Conservation (phyloP, 2,888 invertebrate genomes). For the Sarcophaga variegata region DNA sequence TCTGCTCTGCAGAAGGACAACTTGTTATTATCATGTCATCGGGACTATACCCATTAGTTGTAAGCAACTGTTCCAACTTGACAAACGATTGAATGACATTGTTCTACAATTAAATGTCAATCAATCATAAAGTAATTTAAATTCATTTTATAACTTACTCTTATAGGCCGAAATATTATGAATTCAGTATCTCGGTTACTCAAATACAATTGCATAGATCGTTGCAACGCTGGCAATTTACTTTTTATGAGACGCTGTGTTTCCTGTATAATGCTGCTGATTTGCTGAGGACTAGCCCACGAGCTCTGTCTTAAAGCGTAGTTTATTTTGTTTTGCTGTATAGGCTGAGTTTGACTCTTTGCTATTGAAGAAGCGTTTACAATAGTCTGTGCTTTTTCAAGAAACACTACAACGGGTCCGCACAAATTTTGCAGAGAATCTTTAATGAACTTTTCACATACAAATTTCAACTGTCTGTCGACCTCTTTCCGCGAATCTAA, state of each 20-base stretch:
- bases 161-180: slow-evolving; percentile 96
- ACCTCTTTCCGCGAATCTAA: slow-evolving; percentile 98
- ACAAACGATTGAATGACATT: slow-evolving; percentile 94
- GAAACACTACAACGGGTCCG: slow-evolving; percentile 88
- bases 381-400: slow-evolving; percentile 86
- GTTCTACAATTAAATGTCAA: slow-evolving; percentile 83
- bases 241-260: slow-evolving; percentile 90
- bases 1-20: slow-evolving; percentile 96
- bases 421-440: slow-evolving; percentile 89
- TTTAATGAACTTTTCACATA: slow-evolving; percentile 94
- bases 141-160: slow-evolving; percentile 83
- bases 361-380: slow-evolving; percentile 67
- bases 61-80: slow-evolving; percentile 90
- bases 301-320: slow-evolving; percentile 82
- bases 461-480: slow-evolving; percentile 93
- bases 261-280: slow-evolving; percentile 89
- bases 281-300: slow-evolving; percentile 88
- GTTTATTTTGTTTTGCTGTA: slow-evolving; percentile 73
- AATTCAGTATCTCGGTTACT: slow-evolving; percentile 98
- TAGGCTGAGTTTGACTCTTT: slow-evolving; percentile 45
- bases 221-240: slow-evolving; percentile 90
- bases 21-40: slow-evolving; percentile 93
- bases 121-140: neutral
- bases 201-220: slow-evolving; percentile 96
- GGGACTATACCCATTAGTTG: slow-evolving; percentile 88